These are phyloP conservation scores for Tribolium madens DNA, from an alignment of 1,140 invertebrate species.

Conservation along the genomic window DNA sequence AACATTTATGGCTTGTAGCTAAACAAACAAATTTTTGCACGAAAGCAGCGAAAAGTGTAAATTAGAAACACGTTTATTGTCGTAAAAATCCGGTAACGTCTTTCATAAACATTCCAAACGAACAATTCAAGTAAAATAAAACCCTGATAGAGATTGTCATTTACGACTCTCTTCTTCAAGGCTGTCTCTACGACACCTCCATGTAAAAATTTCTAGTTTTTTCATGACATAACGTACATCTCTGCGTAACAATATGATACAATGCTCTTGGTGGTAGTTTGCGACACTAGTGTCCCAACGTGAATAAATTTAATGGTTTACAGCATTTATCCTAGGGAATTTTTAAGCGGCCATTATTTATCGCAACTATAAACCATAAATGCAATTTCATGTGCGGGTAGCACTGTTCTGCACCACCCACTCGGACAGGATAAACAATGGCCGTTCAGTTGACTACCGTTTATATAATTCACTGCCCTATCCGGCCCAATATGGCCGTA, in stretches of 20 bases:
- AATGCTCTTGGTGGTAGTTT: conserved; percentile 11
- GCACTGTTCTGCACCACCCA: conserved; percentile 31
- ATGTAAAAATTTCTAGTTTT: not conserved
- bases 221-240: not conserved
- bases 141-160: no score
- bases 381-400: conserved; percentile 36
- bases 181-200: no score
- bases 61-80: not conserved
- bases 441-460: conserved; percentile 11
- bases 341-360: conserved; percentile 13
- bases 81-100: not conserved
- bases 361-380: conserved; percentile 29
- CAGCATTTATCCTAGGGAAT: conserved; percentile 2
- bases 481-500: conserved; percentile 30
- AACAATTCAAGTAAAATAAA: no score
- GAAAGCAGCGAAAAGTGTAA: not conserved
- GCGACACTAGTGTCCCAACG: conserved; percentile 22
- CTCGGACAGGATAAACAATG: conserved; percentile 31
- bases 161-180: no score
- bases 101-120: not conserved
- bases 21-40: no score
- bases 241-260: conserved; percentile 1
- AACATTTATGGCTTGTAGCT: not conserved
- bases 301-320: conserved; percentile 30
- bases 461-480: conserved; percentile 32